Conservation (phyloP, 2,113 vertebrate species). For the Triplophysa dalaica region DNA sequence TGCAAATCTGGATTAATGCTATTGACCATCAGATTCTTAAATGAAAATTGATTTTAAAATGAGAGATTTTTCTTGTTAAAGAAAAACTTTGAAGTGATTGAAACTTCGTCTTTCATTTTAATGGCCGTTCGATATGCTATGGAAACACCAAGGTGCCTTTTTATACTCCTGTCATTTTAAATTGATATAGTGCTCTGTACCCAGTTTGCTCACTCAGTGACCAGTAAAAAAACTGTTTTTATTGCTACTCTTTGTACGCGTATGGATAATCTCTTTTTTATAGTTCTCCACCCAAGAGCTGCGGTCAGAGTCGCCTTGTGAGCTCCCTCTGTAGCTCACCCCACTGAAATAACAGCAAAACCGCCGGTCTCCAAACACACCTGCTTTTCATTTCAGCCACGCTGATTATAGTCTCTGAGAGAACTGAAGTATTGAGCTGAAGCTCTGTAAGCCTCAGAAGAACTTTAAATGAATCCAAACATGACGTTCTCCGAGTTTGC, state of each 20-base stretch:
- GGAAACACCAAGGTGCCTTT: not conserved
- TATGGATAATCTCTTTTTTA: conserved; percentile 28
- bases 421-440: not conserved
- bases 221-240: not conserved
- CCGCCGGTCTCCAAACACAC: conserved; percentile 41
- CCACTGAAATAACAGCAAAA: conserved; percentile 42
- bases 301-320: conserved; percentile 2
- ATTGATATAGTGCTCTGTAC: conserved; percentile 15
- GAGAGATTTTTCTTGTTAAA: not conserved
- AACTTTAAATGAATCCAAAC: not conserved
- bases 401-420: conserved; percentile 4
- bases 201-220: not conserved
- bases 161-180: not conserved
- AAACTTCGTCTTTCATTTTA: conserved; percentile 9
- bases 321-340: conserved; percentile 25
- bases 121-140: not conserved
- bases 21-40: not conserved
- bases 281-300: conserved; percentile 19
- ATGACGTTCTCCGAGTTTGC: not conserved
- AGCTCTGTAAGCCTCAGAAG: not conserved
- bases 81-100: not conserved
- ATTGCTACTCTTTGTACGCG: conserved; percentile 14
- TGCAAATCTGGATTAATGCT: not conserved
- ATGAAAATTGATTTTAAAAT: not conserved
- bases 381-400: conserved; percentile 35